Evolutionary conservation across 2,797 vertebrate genomes (phyloP).

Genomic region (Cirrhinus molitorella): DNA sequence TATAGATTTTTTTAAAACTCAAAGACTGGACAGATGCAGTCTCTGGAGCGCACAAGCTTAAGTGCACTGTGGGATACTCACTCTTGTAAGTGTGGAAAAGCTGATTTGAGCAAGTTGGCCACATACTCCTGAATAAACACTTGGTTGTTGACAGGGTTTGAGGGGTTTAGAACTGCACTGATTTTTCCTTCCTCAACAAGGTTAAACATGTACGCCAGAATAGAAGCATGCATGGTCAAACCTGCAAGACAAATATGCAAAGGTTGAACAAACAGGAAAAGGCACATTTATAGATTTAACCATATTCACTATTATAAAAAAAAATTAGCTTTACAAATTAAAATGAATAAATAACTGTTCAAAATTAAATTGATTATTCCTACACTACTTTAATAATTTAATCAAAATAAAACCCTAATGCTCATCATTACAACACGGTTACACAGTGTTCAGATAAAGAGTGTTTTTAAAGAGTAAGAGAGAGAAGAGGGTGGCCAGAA

Average conservation of each 20-base stretch:
- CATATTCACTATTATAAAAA: background rate
- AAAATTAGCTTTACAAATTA: background rate
- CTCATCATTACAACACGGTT: too few species aligned
- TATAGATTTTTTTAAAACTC: background rate
- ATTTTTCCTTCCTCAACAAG: conserved; percentile 99
- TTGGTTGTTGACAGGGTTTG: conserved; percentile 92
- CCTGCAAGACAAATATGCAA: conserved; percentile 75
- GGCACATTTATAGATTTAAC: background rate
- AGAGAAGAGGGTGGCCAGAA: background rate
- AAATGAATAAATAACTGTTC: background rate
- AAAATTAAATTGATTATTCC: background rate
- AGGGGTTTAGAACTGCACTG: conserved; percentile 88
- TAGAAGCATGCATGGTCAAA: conserved; percentile 98
- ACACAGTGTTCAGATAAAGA: background rate
- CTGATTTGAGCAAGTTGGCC: conserved; percentile 97
- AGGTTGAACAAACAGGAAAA: conserved; percentile 10
- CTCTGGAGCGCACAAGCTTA: background rate
- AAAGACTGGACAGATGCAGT: background rate
- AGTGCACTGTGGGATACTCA: conserved; percentile 73
- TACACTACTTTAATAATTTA: background rate
- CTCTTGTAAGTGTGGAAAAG: conserved; percentile 98
- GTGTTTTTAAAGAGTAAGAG: background rate
- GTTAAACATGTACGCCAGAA: conserved; percentile 99
- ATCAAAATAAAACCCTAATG: background rate
- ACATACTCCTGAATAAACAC: conserved; percentile 98